Evolutionary conservation across 2,113 vertebrate genomes (phyloP), one percentile per base, ranked within the genome.

Genomic region (Chlorodrepanis virens): DNA sequence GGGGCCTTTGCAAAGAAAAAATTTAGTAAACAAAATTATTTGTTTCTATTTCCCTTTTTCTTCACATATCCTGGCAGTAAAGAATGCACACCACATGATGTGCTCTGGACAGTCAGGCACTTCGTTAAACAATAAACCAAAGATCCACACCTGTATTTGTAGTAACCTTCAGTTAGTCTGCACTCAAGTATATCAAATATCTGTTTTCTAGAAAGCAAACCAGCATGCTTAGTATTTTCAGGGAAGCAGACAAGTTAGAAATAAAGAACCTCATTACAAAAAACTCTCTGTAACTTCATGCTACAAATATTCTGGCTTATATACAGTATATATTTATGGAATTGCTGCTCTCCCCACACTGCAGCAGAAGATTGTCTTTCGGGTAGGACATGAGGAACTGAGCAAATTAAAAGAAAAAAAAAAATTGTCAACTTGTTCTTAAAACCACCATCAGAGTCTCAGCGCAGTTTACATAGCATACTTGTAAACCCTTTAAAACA

Each of bases 21-120:
- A 44, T 2, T 9, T 25, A n/a, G 44, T 4, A 21, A 35, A 52
- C 5, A 1, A 16, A n/a, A 29, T 3, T 1, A 50, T 28, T 40
- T 57, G 5, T 23, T 89, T n/a, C 2, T 40, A 23, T 29, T 78
- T 84, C 54, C 14, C 6, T 61, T 93, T 69, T 77, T 28, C 11
- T 60, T 28, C 22, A 15, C 18, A 14, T 50, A 37, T 33, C 6
- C 40, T 49, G 18, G 7, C 44, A 54, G 12, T 37, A 9, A 81
- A 65, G 21, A 72, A 83, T 9, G 9, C 7, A 69, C 5, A 28
- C 1, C 12, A 16, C 3, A 18, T 65, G 40, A 42, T 42, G 40
- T 42, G 24, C n/a, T 72, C 49, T 61, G 44, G 39, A 52, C 37
- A 60, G 23, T 52, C 15, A 64, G 16, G 17, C 17, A 83, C 16